These are phyloP conservation scores for Emydoidea blandingii DNA, from an alignment of 2,797 vertebrate genomes.

Conservation along the genomic window DNA sequence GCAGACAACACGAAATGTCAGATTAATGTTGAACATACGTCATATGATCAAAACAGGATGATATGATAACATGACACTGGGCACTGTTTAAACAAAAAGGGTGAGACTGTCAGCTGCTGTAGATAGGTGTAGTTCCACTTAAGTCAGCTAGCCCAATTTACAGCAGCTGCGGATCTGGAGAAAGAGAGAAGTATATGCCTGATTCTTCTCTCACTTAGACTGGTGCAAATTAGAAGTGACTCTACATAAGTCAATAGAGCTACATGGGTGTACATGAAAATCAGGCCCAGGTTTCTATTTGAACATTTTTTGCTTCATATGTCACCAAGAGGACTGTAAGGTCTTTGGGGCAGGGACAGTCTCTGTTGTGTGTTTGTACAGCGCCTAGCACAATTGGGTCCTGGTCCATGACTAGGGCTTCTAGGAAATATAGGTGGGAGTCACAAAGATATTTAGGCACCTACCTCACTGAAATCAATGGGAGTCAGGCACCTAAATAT, in stretches of 20 bases:
- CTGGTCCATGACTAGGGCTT: neutral
- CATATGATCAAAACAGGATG: neutral
- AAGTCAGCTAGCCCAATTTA: neutral
- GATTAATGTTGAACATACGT: neutral
- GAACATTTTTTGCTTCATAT: neutral
- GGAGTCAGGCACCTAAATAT: neutral
- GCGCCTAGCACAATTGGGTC: neutral
- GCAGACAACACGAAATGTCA: neutral
- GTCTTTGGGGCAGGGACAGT: neutral
- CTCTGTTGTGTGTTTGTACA: neutral
- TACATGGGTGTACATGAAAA: neutral
- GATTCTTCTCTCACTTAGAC: neutral
- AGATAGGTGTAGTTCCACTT: neutral
- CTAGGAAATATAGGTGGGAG: neutral
- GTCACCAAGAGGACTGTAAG: neutral
- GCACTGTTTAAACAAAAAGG: neutral
- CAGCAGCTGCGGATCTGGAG: neutral
- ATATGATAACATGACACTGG: neutral
- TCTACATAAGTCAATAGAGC: neutral
- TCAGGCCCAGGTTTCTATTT: neutral
- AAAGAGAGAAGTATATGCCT: neutral
- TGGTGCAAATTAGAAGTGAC: neutral
- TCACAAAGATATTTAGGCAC: neutral
- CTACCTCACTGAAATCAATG: neutral
- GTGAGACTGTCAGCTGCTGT: neutral